Conservation (phyloP, 2,113 vertebrate genomes). For the Peromyscus californicus region DNA sequence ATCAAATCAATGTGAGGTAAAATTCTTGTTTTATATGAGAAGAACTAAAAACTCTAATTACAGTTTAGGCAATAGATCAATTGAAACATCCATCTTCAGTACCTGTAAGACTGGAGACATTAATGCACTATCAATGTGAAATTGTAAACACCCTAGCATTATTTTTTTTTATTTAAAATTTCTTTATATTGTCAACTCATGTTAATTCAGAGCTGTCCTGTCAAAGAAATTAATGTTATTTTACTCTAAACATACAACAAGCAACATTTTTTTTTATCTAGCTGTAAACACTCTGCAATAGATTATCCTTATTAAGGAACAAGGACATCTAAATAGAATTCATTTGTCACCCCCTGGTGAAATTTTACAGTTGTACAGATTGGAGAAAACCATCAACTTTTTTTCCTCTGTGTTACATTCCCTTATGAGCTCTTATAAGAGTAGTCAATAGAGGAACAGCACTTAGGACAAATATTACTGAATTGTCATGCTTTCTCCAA, state of each 20-base stretch:
- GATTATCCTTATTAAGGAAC: background rate
- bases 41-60: conserved; percentile 77
- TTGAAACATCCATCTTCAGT: conserved; percentile 19
- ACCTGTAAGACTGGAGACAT: conserved; percentile 53
- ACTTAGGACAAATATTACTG: background rate
- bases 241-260: background rate
- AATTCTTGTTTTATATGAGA: conserved; percentile 63
- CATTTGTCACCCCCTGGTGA: conserved; percentile 4
- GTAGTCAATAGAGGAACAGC: background rate
- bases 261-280: background rate
- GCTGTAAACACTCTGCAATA: background rate
- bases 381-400: conserved; percentile 10
- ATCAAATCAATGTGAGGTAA: conserved; percentile 82
- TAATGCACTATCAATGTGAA: conserved; percentile 62
- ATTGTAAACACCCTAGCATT: conserved; percentile 68
- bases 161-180: conserved; percentile 61
- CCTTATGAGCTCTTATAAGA: conserved; percentile 7
- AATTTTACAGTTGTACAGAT: conserved; percentile 5
- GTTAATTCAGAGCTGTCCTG: background rate
- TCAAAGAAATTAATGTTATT: background rate
- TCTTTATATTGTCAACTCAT: background rate
- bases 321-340: background rate
- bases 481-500: background rate
- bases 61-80: conserved; percentile 74
- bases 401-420: background rate